Evolutionary conservation across 1,140 invertebrate genomes (phyloP), one percentile per base, ranked within the genome.

Genomic region (Drosophila grimshawi): DNA sequence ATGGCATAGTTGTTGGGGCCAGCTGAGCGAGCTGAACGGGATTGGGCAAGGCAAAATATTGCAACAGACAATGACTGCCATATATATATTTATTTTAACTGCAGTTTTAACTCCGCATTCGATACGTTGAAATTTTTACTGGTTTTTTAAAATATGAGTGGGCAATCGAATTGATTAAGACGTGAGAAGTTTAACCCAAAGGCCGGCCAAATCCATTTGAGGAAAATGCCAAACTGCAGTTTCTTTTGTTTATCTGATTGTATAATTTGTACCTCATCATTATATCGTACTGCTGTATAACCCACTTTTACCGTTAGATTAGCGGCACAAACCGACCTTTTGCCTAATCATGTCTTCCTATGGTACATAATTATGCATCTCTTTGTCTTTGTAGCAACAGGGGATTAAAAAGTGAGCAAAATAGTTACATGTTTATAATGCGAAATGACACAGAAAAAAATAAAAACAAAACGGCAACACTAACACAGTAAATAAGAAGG

Each of bases 11-110:
- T 66, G 63, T 48, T 48, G 35, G 43, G 37, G 72, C 45, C 33
- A 51, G 49, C 55, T 41, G 3, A 46, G 41, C 41, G 5, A 60
- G 45, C 37, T 46, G 72, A 8, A 11, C 76, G 53, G 48, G 59
- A 80, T 86, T 86, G 80, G 57, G 81, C 78, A 86, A 86, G 81
- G 78, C 75, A 81, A 86, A 86, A 86, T 78, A 86, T 86, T 86
- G 81, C 81, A 86, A 78, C 78, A 86, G 78, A 63, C 67, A 73
- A 63, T 70, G 72, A 80, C 73, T 66, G 61, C 60, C 69, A 74
- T 81, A 75, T 61, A 67, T 64, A 71, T 60, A 55, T 19, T 4
- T 11, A 19, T 52, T 39, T 68, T 37, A 52, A 49, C 30, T 55
- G 32, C 57, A 45, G 33, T n/a, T 35, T 49, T 11, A 45, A 41